Conservation (phyloP, 2,113 vertebrate species). For the Tragelaphus scriptus region DNA sequence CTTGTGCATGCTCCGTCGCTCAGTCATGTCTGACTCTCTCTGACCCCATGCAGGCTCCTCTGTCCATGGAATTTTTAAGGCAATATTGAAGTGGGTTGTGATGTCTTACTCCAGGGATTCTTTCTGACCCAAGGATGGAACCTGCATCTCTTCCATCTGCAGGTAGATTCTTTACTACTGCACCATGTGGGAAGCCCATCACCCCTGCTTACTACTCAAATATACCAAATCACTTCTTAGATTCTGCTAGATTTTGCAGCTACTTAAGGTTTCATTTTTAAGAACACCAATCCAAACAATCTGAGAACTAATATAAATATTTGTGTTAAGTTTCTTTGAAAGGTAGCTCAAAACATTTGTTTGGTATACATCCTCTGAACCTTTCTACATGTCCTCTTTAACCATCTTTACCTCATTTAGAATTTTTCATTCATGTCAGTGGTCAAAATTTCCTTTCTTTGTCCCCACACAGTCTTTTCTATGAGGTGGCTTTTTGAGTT, state of each 20-base stretch:
- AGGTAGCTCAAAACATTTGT: neutral
- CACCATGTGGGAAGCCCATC: neutral
- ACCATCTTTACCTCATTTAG: neutral
- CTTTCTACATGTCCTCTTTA: neutral
- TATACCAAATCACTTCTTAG: neutral
- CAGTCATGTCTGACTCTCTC: neutral
- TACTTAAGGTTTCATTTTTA: neutral
- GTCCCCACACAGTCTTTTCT: neutral
- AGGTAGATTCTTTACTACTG: neutral
- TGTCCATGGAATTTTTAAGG: neutral
- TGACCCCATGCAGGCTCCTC: neutral
- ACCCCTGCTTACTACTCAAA: neutral
- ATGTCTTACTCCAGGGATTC: neutral
- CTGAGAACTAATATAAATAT: neutral
- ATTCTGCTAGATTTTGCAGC: neutral
- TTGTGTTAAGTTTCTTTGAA: neutral
- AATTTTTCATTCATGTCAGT: neutral
- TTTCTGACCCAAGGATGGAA: neutral
- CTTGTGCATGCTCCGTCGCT: accelerated
- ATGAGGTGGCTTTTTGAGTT: neutral
- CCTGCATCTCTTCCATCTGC: neutral
- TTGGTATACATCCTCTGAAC: neutral
- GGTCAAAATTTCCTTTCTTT: neutral
- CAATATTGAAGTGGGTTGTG: neutral
- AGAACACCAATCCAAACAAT: neutral